Evolutionary conservation across 2,888 invertebrate species (phyloP).

Genomic region (Furcula furcula): DNA sequence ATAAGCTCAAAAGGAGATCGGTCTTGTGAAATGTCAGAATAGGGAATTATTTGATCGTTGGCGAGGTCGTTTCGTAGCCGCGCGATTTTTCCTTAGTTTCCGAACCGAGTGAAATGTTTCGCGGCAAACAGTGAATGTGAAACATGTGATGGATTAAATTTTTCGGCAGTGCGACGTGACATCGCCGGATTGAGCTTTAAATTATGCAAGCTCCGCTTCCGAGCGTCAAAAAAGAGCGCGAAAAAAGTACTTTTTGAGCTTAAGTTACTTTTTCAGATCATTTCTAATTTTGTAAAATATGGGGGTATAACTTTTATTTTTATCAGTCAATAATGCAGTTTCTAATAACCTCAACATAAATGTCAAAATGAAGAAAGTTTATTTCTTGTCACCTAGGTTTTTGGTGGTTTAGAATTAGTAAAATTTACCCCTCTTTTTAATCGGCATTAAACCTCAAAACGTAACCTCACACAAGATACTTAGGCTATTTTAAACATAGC

Average conservation of each 20-base stretch:
- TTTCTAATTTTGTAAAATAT: slow-evolving; percentile 13
- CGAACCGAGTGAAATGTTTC: slow-evolving; percentile 29
- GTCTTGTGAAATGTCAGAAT: not conserved
- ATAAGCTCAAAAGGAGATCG: not conserved
- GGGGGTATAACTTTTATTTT: too few species aligned
- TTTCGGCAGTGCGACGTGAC: slow-evolving; percentile 66
- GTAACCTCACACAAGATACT: slow-evolving; percentile 7
- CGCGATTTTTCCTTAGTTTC: slow-evolving; percentile 26
- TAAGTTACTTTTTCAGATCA: slow-evolving; percentile 23
- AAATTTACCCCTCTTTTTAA: not conserved
- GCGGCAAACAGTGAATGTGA: slow-evolving; percentile 35
- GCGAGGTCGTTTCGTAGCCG: slow-evolving; percentile 3
- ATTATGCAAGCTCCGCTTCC: slow-evolving; percentile 52
- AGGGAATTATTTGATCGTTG: not conserved
- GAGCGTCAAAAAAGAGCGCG: slow-evolving; percentile 30
- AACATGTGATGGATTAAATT: slow-evolving; percentile 72
- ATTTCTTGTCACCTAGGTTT: too few species aligned
- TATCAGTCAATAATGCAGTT: too few species aligned
- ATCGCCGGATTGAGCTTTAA: slow-evolving; percentile 54
- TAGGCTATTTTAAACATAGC: slow-evolving; percentile 36
- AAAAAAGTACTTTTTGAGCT: slow-evolving; percentile 20
- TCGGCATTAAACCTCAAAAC: slow-evolving; percentile 11
- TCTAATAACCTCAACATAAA: too few species aligned
- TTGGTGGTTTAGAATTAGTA: too few species aligned
- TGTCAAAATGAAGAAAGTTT: too few species aligned